Evolutionary conservation across 2,113 vertebrate species (phyloP).

Genomic region (Propithecus coquereli): DNA sequence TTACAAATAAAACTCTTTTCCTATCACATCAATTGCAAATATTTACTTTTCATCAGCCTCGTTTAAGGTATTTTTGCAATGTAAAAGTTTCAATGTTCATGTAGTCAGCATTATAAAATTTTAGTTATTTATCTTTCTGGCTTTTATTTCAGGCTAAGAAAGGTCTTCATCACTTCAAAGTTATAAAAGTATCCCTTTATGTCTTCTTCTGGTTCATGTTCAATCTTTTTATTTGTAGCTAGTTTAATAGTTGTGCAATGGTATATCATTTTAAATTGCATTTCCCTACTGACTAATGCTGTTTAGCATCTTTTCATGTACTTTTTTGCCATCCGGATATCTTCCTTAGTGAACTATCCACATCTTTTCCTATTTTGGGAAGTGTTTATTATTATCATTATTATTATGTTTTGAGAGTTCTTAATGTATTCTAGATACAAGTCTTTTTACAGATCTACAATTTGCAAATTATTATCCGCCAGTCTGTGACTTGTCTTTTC

Average conservation of each 20-base stretch:
- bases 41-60: background rate
- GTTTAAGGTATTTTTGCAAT: background rate
- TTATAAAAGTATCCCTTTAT: background rate
- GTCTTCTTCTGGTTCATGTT: background rate
- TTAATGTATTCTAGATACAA: background rate
- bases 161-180: background rate
- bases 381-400: background rate
- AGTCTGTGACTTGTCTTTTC: background rate
- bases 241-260: background rate
- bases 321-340: background rate
- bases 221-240: background rate
- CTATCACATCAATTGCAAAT: background rate
- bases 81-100: background rate
- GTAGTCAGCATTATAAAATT: background rate
- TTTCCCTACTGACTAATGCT: background rate
- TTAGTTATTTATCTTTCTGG: background rate
- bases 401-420: background rate
- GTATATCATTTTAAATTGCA: background rate
- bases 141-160: constrained; percentile 6
- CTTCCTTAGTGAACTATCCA: background rate
- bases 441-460: background rate
- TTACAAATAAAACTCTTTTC: background rate
- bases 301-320: background rate
- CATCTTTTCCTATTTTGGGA: background rate
- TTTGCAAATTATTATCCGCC: background rate